Base-by-base conservation (phyloP, 2,888 invertebrate species). In the Rotaria socialis region DNA sequence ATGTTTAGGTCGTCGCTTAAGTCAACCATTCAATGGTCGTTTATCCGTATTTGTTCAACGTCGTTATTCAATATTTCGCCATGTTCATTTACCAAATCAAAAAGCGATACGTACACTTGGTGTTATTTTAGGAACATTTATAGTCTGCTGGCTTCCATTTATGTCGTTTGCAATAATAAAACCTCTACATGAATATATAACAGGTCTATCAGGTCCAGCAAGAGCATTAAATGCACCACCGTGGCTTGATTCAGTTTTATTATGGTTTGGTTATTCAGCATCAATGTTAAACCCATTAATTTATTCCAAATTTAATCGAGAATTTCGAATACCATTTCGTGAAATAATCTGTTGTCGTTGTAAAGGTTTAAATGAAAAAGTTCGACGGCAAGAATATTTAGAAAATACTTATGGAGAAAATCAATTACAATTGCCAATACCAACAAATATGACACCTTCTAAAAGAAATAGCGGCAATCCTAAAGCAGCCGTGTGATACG, bases 101-200 rank as follows among this genome's bases (percentile, higher is more conserved):
- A 97, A 97, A 91, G 97, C 97, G 35, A 96, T 96, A 88, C 96
- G 96, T n/a, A 97, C 97, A 0, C 93, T 97, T 88, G 97, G 97
- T 85, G 96, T 96, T 88, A 96, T 96, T 88, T 96, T 96, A 96
- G 95, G 95, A 89, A 80, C 80, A 47, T 96, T 96, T 90, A 95
- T 95, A 43, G 92, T 96, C 88, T 96, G 96, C 91, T 96, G 96
- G 96, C 92, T 97, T 88, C 97, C 97, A 24, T 97, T 97, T 92
- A 97, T 97, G 92, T 95, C 96, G 85, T 93, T 97, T 88, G 97
- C 97, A 7, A 92, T 98, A 87, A 94, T 96, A 19, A 88, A 89
- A 85, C 90, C 91, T 2, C 89, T 91, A 86, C 86, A 87, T 19
- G 43, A 80, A 47, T 7, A 35, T 47, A 89, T 91, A 84, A 80